Percentiles rank a stretch among this genome's conserved stretches.
Conservation (phyloP, 23 tunicate species). For the Styela clava region DNA sequence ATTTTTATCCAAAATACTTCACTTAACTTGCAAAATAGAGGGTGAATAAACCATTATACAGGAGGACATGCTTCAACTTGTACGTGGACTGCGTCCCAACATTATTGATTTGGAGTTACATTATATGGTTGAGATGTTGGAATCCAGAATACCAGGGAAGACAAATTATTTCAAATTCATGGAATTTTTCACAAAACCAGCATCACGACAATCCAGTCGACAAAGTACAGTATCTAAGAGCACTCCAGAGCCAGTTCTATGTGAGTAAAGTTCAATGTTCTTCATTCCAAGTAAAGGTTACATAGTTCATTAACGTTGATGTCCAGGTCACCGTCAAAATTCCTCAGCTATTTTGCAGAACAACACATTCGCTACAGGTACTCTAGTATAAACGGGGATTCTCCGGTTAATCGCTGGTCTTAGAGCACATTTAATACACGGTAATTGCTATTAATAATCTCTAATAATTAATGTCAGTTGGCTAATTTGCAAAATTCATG, state of each 20-base stretch:
- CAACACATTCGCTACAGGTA: too few species aligned
- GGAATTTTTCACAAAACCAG: conserved; percentile 71
- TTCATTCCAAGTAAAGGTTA: neutral
- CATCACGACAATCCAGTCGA: conserved; percentile 19
- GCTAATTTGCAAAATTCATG: too few species aligned
- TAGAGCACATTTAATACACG: too few species aligned
- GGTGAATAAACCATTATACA: too few species aligned
- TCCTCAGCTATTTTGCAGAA: neutral
- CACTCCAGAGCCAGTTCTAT: conserved; percentile 32
- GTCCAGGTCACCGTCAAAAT: neutral
- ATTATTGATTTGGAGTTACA: conserved; percentile 72
- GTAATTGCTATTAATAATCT: too few species aligned
- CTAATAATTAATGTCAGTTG: too few species aligned
- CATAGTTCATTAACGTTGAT: neutral
- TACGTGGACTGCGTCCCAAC: conserved; percentile 51
- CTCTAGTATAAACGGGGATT: neutral
- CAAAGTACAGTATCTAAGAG: conserved; percentile 23
- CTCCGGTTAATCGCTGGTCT: too few species aligned
- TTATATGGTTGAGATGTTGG: conserved; percentile 80
- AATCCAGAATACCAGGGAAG: conserved; percentile 75
- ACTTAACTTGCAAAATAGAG: too few species aligned
- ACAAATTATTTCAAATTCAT: conserved; percentile 75
- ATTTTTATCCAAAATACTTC: too few species aligned
- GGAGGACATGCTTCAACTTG: conserved; percentile 70
- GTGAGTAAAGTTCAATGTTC: conserved; percentile 4